phyloP scores from a whole-genome alignment of 1,140 invertebrate genomes.

The Drosophila kepulauana region DNA sequence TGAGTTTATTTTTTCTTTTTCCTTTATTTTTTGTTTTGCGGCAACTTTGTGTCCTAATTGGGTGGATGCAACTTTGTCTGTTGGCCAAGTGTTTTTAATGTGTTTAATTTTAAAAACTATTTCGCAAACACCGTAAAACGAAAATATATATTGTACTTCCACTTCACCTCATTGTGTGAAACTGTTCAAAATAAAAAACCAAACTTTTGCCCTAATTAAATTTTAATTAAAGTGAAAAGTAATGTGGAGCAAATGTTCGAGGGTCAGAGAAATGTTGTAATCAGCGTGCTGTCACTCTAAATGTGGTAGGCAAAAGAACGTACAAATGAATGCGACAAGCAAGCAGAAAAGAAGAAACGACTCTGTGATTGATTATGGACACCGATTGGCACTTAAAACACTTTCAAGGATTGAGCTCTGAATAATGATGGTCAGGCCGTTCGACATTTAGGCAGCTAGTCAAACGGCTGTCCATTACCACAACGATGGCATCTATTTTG shows the following conservation, averaged over 20 bases:
- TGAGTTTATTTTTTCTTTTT: slow-evolving; percentile 18
- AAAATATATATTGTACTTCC: neutral
- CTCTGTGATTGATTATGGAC: slow-evolving; percentile 75
- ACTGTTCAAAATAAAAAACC: neutral
- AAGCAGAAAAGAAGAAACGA: slow-evolving; percentile 18
- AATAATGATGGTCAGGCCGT: slow-evolving; percentile 54
- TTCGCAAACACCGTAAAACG: neutral
- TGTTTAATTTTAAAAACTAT: slow-evolving; percentile 15
- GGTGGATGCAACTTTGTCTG: slow-evolving; percentile 39
- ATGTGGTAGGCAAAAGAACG: neutral
- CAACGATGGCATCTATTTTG: slow-evolving; percentile 12
- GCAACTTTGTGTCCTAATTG: slow-evolving; percentile 46
- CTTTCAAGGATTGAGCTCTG: slow-evolving; percentile 31
- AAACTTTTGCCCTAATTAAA: neutral
- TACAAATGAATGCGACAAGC: slow-evolving; percentile 4
- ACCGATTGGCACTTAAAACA: slow-evolving; percentile 66
- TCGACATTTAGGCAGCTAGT: neutral
- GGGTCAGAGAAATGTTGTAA: too few relatives aligned
- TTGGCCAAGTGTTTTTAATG: slow-evolving; percentile 27
- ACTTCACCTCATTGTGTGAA: neutral
- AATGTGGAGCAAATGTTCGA: neutral
- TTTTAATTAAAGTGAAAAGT: neutral
- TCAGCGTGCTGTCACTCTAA: neutral
- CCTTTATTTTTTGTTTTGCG: neutral
- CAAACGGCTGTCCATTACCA: slow-evolving; percentile 15